Percentiles rank a stretch among this genome's conserved stretches.
Evolutionary conservation across 2,113 vertebrate species (phyloP).

Genomic region (Pitta sordida): DNA sequence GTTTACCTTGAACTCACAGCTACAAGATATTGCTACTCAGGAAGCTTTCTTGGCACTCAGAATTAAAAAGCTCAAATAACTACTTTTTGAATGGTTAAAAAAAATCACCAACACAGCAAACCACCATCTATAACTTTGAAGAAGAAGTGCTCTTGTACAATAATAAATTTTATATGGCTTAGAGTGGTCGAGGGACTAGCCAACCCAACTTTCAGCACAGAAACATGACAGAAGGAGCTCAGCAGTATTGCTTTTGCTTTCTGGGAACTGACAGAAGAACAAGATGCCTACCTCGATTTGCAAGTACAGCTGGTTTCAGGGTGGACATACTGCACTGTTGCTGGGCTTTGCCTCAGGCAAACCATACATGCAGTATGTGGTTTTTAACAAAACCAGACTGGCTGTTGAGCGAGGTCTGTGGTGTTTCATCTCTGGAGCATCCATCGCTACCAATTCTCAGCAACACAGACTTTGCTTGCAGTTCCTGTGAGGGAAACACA

Average conservation of each 20-base stretch:
- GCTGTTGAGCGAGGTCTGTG: fast-evolving
- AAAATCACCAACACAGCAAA: not conserved
- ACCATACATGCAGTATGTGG: not conserved
- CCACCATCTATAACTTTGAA: not conserved
- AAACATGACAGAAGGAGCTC: not conserved
- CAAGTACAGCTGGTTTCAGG: not conserved
- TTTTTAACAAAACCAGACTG: not conserved
- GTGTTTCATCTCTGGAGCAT: not conserved
- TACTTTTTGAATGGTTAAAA: not conserved
- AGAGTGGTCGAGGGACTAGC: not conserved
- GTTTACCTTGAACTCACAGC: not conserved
- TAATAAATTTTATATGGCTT: not conserved
- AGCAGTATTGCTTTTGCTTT: not conserved
- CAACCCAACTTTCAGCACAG: not conserved
- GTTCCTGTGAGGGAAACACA: not conserved
- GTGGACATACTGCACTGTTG: not conserved
- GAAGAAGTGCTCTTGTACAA: not conserved
- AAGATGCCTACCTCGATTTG: not conserved
- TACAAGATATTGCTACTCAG: not conserved
- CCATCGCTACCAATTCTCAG: not conserved
- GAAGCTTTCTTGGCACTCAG: not conserved
- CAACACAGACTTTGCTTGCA: not conserved
- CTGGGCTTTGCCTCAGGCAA: not conserved
- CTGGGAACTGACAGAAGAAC: not conserved
- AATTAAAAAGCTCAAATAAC: not conserved